These are phyloP conservation scores for Crocidura indochinensis DNA, from an alignment of 2,797 vertebrate species.

Conservation along the genomic window DNA sequence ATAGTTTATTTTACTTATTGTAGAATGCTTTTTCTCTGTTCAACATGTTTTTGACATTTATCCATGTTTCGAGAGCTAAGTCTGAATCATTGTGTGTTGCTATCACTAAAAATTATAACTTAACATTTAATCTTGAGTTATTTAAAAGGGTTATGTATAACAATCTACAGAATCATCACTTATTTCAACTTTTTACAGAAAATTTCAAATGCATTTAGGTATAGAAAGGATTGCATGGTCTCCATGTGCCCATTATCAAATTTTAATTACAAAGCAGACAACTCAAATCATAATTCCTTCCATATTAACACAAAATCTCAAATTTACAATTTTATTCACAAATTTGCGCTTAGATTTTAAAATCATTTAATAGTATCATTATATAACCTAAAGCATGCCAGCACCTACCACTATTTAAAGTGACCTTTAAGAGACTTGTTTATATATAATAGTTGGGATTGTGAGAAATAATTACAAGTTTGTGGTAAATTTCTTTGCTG, in stretches of 20 bases:
- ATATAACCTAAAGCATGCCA: constrained; percentile 47
- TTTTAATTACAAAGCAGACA: not conserved
- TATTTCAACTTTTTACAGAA: constrained; percentile 1
- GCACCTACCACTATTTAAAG: constrained; percentile 48
- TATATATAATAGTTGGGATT: constrained; percentile 50
- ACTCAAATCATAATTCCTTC: constrained; percentile 7
- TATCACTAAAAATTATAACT: constrained; percentile 28
- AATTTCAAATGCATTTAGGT: constrained; percentile 1
- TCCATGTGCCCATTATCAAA: not conserved
- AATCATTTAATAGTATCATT: constrained; percentile 13
- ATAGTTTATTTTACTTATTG: constrained; percentile 24
- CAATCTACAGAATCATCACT: not conserved
- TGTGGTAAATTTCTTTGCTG: constrained; percentile 67
- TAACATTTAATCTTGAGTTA: not conserved
- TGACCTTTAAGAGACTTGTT: constrained; percentile 51
- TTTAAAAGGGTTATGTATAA: too few species aligned
- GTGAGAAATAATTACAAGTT: constrained; percentile 71
- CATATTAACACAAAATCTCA: constrained; percentile 6
- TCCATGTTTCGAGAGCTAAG: not conserved
- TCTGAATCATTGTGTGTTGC: constrained; percentile 32
- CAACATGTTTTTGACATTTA: constrained; percentile 16
- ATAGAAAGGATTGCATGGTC: not conserved
- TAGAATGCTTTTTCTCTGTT: constrained; percentile 5
- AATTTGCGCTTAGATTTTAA: constrained; percentile 48
- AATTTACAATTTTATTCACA: not conserved